These are phyloP conservation scores for Drosophila repleta DNA, from an alignment of 1,140 invertebrate genomes.

Conservation along the genomic window DNA sequence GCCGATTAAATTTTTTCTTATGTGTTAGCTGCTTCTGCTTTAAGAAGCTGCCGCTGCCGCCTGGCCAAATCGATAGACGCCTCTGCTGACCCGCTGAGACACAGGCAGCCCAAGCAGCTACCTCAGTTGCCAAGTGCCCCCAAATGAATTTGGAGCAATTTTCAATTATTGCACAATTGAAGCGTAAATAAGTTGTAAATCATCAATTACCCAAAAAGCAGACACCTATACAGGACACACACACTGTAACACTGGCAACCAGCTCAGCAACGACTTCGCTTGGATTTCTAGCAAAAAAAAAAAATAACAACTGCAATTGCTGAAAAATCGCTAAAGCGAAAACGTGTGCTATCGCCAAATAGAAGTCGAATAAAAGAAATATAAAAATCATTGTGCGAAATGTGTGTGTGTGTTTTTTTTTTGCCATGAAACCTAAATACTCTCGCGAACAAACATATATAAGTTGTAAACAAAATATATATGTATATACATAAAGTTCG, in stretches of 20 bases:
- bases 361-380: slow-evolving; percentile 14
- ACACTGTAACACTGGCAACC: slow-evolving; percentile 11
- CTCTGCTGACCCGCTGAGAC: slow-evolving; percentile 29
- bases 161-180: slow-evolving; percentile 81
- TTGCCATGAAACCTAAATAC: neutral
- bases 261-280: slow-evolving; percentile 8
- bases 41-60: slow-evolving; percentile 32
- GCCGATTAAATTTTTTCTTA: slow-evolving; percentile 57
- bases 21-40: slow-evolving; percentile 6
- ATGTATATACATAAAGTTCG: too few species aligned
- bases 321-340: slow-evolving; percentile 71
- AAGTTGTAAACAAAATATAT: too few species aligned
- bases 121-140: slow-evolving; percentile 45
- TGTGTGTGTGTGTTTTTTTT: neutral
- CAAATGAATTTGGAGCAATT: slow-evolving; percentile 80
- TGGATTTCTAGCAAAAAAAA: slow-evolving; percentile 12
- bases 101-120: neutral
- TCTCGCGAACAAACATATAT: neutral
- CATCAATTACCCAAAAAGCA: slow-evolving; percentile 76
- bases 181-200: slow-evolving; percentile 82
- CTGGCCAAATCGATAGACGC: slow-evolving; percentile 40
- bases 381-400: neutral
- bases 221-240: slow-evolving; percentile 38
- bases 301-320: slow-evolving; percentile 71
- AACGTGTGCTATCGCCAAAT: slow-evolving; percentile 74